Evolutionary conservation across 2,797 vertebrate species (phyloP), one percentile per base, ranked within the genome.

Genomic region (Anguilla anguilla): DNA sequence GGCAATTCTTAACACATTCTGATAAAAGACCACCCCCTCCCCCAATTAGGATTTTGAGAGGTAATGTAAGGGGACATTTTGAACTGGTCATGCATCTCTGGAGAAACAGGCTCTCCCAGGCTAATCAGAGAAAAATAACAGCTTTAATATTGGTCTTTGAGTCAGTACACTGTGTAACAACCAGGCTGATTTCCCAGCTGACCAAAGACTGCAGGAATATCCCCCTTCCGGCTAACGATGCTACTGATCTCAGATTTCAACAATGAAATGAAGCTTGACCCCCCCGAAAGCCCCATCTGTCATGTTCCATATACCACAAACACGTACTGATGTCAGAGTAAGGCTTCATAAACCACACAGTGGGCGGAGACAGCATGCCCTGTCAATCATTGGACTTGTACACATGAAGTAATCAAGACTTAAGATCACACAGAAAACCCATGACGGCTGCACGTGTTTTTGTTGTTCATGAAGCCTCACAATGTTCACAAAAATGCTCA

Each of bases 171-270:
- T 55, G 46, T 43, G 19, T 55, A 81, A 49, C 19, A 64, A 81
- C 31, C n/a, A 67, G 31, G 57, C 43, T 85, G 46, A 85, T 88
- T 88, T 88, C 84, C 74, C 74, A 64, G 59, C 15, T 85, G 87
- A 83, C 85, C 46, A 5, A 86, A 72, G 61, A 17, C 55, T 86
- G 43, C 46, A 46, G 79, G 19, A 81, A 81, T 61, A 85, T 61
- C 55, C 84, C 31, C 19, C 17, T 85, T 43, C 31, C 39, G 83
- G 72, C 31, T 35, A 74, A 74, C 19, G 10, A 53, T 59, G 84
- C 57, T 61, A 55, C 31, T 35, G 57, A 85, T 28, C n/a, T 28
- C 69, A 72, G 69, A 72, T 72, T 74, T 74, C 13, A 39, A 85
- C 64, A 83, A 85, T 81, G 77, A 81, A 81, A 43, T 19, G 35